A percentile compares a stretch with the other conserved stretches of the same genome.
Conservation (phyloP, 2,113 vertebrate genomes). For the Catagonus wagneri region DNA sequence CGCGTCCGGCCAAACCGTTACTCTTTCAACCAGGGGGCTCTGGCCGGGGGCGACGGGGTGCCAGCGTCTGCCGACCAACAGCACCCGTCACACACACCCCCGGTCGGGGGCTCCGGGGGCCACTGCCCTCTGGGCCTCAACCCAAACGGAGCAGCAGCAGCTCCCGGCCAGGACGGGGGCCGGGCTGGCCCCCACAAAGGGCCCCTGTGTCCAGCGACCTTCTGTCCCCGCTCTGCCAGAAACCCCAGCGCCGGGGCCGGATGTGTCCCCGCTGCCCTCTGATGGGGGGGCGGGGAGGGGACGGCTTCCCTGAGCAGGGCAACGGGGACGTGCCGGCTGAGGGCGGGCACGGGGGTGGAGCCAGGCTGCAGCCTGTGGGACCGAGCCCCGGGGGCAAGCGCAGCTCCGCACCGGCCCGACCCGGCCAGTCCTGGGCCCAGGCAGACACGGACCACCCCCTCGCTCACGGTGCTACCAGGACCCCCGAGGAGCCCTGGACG, state of each 20-base stretch:
- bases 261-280: conserved; percentile 2
- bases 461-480: accelerated
- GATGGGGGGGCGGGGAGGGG: not conserved
- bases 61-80: conserved; percentile 75
- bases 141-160: not conserved
- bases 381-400: not conserved
- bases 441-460: too few species aligned
- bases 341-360: accelerated
- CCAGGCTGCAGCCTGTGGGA: not conserved
- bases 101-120: not conserved
- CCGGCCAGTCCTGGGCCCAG: not conserved
- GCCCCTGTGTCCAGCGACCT: conserved; percentile 84
- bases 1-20: accelerated
- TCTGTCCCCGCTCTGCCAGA: conserved; percentile 81
- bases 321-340: accelerated
- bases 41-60: not conserved
- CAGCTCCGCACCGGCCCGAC: not conserved
- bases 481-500: too few species aligned
- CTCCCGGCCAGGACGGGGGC: not conserved
- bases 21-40: not conserved
- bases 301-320: not conserved
- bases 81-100: conserved; percentile 79
- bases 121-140: not conserved
- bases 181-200: conserved; percentile 83
- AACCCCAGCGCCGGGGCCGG: conserved; percentile 73